Evolutionary conservation across 2,113 vertebrate species (phyloP).

Genomic region (Egretta garzetta): DNA sequence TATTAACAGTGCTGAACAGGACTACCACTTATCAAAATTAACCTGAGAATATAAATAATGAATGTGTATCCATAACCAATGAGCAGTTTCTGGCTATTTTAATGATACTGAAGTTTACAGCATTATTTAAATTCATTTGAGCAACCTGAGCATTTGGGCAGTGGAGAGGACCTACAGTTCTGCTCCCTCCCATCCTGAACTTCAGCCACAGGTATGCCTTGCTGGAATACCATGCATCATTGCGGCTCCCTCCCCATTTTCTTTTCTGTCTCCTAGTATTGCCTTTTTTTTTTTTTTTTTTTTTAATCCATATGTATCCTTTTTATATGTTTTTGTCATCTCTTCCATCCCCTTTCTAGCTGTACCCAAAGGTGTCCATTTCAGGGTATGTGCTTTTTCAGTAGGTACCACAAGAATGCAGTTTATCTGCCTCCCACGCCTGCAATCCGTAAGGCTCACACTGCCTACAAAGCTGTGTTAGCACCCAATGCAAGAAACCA

Average conservation of each 20-base stretch:
- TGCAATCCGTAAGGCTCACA: background rate
- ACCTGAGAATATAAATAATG: background rate
- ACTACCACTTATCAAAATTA: background rate
- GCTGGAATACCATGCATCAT: background rate
- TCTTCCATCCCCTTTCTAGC: background rate
- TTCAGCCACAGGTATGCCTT: rapidly evolving
- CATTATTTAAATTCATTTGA: background rate
- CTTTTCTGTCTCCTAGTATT: background rate
- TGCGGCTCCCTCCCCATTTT: background rate
- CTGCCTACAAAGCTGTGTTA: background rate
- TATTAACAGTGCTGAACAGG: background rate
- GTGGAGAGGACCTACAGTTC: background rate
- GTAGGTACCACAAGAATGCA: background rate
- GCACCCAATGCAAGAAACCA: background rate
- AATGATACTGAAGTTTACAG: rapidly evolving
- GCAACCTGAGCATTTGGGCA: background rate
- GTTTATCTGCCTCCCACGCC: background rate
- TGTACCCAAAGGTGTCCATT: background rate
- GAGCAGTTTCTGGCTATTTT: background rate
- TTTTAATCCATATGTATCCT: background rate
- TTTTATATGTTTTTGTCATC: background rate
- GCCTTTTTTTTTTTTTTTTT: background rate
- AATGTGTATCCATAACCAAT: background rate
- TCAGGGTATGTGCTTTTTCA: background rate
- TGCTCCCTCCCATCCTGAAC: background rate